Evolutionary conservation across 1,140 invertebrate genomes (phyloP).

Genomic region (Bombus impatiens): DNA sequence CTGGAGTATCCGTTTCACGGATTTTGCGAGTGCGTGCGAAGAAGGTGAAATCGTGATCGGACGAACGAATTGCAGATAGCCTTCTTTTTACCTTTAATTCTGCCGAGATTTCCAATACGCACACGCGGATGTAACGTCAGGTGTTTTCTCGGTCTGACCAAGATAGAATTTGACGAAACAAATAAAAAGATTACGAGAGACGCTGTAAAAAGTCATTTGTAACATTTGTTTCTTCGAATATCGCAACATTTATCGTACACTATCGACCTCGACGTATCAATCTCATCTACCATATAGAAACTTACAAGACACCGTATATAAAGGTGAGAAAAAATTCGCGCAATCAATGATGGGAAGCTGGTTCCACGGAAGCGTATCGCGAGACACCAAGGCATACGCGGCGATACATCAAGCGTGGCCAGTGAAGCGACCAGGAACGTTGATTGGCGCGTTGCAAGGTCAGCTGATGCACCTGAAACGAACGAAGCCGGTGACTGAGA

Average conservation of each 20-base stretch:
- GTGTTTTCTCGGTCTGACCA: neutral
- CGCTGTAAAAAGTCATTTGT: rapidly evolving
- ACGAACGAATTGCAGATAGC: neutral
- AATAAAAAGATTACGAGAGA: neutral
- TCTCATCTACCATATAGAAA: no score
- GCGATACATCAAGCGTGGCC: slow-evolving; percentile 59
- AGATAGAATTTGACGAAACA: neutral
- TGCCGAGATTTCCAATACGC: neutral
- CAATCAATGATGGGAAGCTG: slow-evolving; percentile 12
- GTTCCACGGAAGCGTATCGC: slow-evolving; percentile 48
- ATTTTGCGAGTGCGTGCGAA: neutral
- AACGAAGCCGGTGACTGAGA: slow-evolving; percentile 51
- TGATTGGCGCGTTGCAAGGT: slow-evolving; percentile 60
- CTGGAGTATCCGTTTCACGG: slow-evolving; percentile 7
- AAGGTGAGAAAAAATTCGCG: neutral
- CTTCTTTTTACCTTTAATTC: neutral
- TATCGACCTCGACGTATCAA: no score
- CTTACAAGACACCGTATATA: neutral
- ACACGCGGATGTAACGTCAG: neutral
- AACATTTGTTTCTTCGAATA: no score
- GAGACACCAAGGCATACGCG: slow-evolving; percentile 19
- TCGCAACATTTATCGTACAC: no score
- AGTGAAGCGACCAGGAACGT: slow-evolving; percentile 58
- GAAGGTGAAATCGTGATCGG: slow-evolving; percentile 52
- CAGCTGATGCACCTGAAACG: slow-evolving; percentile 61